Percentiles rank a stretch among this genome's conserved stretches.
These are phyloP conservation scores for Rhagophthalmus giganteus DNA, from an alignment of 2,888 invertebrate species.

Conservation along the genomic window DNA sequence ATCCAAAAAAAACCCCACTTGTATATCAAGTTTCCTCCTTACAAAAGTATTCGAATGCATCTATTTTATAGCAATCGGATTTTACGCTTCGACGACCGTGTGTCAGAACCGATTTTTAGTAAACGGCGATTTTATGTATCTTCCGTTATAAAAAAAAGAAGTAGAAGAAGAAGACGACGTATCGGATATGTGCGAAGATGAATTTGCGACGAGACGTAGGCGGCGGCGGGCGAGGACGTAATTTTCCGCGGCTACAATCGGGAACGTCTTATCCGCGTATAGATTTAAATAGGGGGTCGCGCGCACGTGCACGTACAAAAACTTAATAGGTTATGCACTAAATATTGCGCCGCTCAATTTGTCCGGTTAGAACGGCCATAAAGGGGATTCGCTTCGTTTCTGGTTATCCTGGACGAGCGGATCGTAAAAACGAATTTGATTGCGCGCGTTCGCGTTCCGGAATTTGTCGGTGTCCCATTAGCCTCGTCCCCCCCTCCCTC, in stretches of 20 bases:
- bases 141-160: conserved; percentile 14
- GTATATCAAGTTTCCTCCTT: conserved; percentile 29
- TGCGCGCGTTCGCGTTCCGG: conserved; percentile 34
- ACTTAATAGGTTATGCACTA: conserved; percentile 11
- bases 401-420: conserved; percentile 17
- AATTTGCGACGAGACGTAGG: too few species aligned
- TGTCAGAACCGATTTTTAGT: conserved; percentile 31
- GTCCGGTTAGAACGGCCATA: conserved; percentile 11
- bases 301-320: too few species aligned
- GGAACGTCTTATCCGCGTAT: too few species aligned
- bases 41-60: conserved; percentile 34
- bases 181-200: conserved; percentile 1
- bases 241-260: too few species aligned
- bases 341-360: too few species aligned
- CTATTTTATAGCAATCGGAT: conserved; percentile 39
- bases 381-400: conserved; percentile 20
- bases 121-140: conserved; percentile 19
- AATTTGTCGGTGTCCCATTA: conserved; percentile 41
- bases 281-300: too few species aligned
- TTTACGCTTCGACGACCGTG: conserved; percentile 36
- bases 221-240: too few species aligned
- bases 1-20: conserved; percentile 29
- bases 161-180: conserved; percentile 12
- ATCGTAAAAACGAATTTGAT: conserved; percentile 43
- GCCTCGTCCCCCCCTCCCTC: too few species aligned